Evolutionary conservation across 2,113 vertebrate genomes (phyloP), one percentile per base, ranked within the genome.

Genomic region (Apeltes quadracus): DNA sequence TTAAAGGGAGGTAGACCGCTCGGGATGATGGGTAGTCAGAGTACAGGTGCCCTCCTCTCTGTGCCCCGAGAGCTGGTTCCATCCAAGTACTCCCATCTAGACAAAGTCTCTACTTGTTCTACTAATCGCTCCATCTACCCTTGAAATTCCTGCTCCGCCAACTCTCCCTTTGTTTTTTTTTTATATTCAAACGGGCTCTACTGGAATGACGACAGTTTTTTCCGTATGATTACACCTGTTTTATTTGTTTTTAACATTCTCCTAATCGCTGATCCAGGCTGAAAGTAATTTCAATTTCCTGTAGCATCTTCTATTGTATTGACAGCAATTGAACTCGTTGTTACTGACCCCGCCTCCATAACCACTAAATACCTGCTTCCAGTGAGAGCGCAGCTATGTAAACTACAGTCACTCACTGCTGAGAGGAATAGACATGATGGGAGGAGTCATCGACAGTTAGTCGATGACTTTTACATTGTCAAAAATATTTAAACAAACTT

Each of bases 31-130:
- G 75, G 80, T 81, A 72, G 78, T 75, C 44, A 41, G 32, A 69
- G 44, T 78, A 55, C 91, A 93, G 90, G 92, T 93, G 90, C 74
- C 89, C 82, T 73, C 77, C 78, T 85, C 83, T 69, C 79, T 59
- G 36, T 78, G 75, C 59, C 86, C 81, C 72, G 43, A 12, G 82
- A 77, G 46, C 79, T 41, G 41, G 61, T 66, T 50, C 75, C 64
- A 48, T 51, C 65, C 70, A 54, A 48, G 32, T 25, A 43, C 62
- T 66, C 73, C 27, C 61, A 51, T 55, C 72, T 43, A 55, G 76
- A 93, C 92, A 94, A 91, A 90, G 91, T 92, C 81, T 22, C 79
- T 69, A 76, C 85, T 92, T 93, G 92, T 94, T 92, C 88, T 84
- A 76, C 76, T 88, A 90, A 91, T 89, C 87, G 2, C 78, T 87